phyloP scores from a whole-genome alignment of 2,113 vertebrate species.

The Antigone vipio region DNA sequence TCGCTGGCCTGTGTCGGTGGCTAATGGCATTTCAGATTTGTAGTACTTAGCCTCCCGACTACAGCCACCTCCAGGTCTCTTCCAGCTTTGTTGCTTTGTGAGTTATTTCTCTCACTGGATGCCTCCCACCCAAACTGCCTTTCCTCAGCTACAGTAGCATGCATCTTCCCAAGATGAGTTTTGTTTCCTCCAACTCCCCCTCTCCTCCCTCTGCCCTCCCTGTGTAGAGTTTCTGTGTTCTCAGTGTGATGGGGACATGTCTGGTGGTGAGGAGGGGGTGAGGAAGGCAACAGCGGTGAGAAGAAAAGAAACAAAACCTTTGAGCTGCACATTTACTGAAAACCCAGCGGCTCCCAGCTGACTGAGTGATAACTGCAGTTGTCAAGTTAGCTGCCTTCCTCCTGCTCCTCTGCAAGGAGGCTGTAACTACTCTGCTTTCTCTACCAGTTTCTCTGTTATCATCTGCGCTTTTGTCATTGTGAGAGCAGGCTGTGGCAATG shows the following conservation, averaged over 20 bases:
- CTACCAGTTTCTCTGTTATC: neutral
- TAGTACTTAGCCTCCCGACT: neutral
- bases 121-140: neutral
- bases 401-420: neutral
- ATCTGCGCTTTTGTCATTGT: neutral
- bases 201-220: neutral
- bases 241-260: neutral
- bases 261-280: neutral
- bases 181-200: neutral
- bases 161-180: neutral
- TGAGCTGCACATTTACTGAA: neutral
- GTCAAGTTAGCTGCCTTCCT: neutral
- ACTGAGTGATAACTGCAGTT: fast-evolving
- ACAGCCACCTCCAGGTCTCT: neutral
- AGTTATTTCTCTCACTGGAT: neutral
- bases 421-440: neutral
- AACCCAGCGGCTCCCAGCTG: neutral
- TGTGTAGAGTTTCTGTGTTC: neutral
- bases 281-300: neutral
- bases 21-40: neutral
- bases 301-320: neutral
- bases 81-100: neutral
- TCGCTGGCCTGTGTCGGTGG: fast-evolving
- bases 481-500: neutral
- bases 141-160: neutral